Conservation (phyloP, 1,140 invertebrate genomes). For the Euwallacea similis region DNA sequence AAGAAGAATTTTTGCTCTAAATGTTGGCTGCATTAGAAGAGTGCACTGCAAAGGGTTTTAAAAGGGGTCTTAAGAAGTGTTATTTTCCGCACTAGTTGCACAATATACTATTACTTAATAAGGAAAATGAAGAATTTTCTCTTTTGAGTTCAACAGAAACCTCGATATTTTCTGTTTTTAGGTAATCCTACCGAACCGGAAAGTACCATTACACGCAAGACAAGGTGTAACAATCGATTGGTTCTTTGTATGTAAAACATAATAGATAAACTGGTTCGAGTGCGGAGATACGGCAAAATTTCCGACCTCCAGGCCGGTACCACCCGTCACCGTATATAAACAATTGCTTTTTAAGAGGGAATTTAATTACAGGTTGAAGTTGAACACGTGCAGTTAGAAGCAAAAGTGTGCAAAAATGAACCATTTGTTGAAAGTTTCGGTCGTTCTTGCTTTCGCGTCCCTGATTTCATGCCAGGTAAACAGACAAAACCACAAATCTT, state of each 20-base stretch:
- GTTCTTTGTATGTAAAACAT: constrained; percentile 22
- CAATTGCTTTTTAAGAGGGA: constrained; percentile 27
- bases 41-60: no score
- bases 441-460: constrained; percentile 21
- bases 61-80: no score
- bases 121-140: no score
- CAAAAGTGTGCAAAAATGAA: constrained; percentile 22
- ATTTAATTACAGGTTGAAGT: constrained; percentile 22
- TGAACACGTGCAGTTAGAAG: constrained; percentile 1
- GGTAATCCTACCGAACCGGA: constrained; percentile 9
- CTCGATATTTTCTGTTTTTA: constrained; percentile 5
- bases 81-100: no score
- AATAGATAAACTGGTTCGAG: constrained; percentile 19
- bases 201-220: constrained; percentile 5
- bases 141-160: neutral
- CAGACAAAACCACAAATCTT: neutral
- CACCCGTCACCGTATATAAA: constrained; percentile 25
- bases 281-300: constrained; percentile 32
- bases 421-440: constrained; percentile 20
- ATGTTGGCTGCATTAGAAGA: no score
- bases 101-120: no score
- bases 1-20: no score
- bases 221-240: constrained; percentile 10
- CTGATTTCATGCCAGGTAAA: constrained; percentile 29
- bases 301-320: constrained; percentile 23